Base-by-base conservation (phyloP, 2,113 vertebrate species). In the Loxodonta africana region DNA sequence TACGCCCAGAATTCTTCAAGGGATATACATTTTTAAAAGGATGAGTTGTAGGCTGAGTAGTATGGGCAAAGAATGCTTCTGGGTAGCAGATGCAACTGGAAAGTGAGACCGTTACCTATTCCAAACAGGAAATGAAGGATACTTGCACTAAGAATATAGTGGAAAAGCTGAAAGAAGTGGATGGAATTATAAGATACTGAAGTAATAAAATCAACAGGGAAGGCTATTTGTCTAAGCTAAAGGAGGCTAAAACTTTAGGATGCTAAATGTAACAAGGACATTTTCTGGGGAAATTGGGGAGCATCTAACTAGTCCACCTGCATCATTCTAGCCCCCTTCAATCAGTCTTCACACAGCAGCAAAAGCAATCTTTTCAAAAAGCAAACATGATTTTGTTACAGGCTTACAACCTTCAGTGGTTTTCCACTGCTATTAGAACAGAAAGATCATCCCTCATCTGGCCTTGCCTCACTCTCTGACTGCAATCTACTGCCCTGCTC, bases 181-280 rank as follows among this genome's bases (percentile, higher is more conserved):
- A 88, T 23, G 73, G 63, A 93, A 76, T 77, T 80, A 78, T 14
- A 87, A 20, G 4, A 88, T 81, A 84, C 25, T 15, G 83, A 81
- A 90, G 48, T 57, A 28, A 63, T 71, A 88, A 93, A 84, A 84
- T 80, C 76, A 69, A 76, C 41, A 93, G 65, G 48, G 37, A 74
- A 95, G 51, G 41, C 44, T 57, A 7, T 86, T 82, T 94, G 28
- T 82, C 18, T 86, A 86, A 97, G 82, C 76, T 33, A 78, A 78
- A 33, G 51, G 37, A 83, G 74, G 57, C 78, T 81, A 90, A 88
- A 83, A 62, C 53, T 81, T 96, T 77, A 94, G 63, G 77, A 21
- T 87, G 44, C 28, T 57, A 28, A 7, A 80, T 69, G 53, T 51
- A 87, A 67, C 26, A 62, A 90, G 33, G 78, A 77, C 76, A 4